These are phyloP conservation scores for Daboia siamensis DNA, from an alignment of 2,113 vertebrate species.

Conservation along the genomic window DNA sequence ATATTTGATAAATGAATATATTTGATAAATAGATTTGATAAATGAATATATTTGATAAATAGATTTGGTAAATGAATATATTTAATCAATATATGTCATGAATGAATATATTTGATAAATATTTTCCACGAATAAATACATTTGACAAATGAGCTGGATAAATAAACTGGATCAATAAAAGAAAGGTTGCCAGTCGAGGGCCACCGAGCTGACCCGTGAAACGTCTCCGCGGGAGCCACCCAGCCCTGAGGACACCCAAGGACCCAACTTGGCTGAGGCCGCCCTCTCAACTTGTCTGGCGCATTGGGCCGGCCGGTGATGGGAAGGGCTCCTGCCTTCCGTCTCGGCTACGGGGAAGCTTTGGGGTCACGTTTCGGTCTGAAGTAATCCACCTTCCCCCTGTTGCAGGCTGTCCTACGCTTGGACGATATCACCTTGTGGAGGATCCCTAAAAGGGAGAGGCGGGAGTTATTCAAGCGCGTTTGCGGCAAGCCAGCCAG, in stretches of 20 bases:
- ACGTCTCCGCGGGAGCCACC: background rate
- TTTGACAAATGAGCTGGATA: no score
- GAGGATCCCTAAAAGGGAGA: conserved; percentile 18
- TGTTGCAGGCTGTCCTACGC: conserved; percentile 13
- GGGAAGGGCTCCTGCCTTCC: background rate
- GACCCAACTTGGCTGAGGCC: background rate
- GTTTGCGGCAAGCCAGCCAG: conserved; percentile 24
- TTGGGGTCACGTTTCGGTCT: background rate
- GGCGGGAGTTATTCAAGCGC: conserved; percentile 15
- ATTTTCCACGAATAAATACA: no score
- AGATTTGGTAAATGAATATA: no score
- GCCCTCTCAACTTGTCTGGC: background rate
- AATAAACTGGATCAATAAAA: no score
- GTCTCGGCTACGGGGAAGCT: background rate
- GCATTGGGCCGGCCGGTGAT: background rate
- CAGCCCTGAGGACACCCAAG: background rate
- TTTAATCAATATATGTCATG: no score
- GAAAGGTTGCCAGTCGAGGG: no score
- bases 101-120: no score
- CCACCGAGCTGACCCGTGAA: background rate
- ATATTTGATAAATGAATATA: no score
- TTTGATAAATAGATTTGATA: no score
- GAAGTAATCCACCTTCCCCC: background rate
- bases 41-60: no score
- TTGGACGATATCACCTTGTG: conserved; percentile 13